Evolutionary conservation across 2,888 invertebrate species (phyloP).

Genomic region (Malthinus flaveolus): DNA sequence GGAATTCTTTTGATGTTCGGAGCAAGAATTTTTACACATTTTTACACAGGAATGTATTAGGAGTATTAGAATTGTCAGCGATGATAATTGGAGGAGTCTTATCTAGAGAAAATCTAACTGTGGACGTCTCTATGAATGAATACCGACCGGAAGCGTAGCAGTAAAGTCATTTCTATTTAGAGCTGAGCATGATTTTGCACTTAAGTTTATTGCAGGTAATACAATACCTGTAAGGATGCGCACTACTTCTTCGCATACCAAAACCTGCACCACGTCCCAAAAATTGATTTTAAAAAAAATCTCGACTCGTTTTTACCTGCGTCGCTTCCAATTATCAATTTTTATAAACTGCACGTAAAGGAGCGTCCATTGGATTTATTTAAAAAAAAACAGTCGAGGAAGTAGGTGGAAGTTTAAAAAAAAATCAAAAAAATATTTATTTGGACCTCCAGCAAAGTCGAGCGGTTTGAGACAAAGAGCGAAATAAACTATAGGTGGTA

Average conservation of each 20-base stretch:
- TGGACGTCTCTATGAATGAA: conserved; percentile 34
- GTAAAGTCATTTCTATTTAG: conserved; percentile 42
- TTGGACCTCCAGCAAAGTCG: conserved; percentile 44
- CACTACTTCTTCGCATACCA: conserved; percentile 26
- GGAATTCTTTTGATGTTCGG: conserved; percentile 24
- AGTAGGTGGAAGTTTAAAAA: conserved; percentile 6
- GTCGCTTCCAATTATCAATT: background rate
- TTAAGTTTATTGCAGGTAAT: conserved; percentile 51
- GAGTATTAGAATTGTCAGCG: conserved; percentile 30
- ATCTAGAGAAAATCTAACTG: conserved; percentile 25
- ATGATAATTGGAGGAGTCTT: conserved; percentile 27
- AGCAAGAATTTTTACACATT: conserved; percentile 32
- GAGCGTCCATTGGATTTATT: background rate
- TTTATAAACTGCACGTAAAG: too few species aligned
- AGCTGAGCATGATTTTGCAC: conserved; percentile 53
- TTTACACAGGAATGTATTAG: conserved; percentile 29
- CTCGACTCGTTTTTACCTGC: conserved; percentile 15
- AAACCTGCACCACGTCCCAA: conserved; percentile 15
- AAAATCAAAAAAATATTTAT: conserved; percentile 11
- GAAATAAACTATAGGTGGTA: conserved; percentile 44
- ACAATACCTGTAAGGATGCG: conserved; percentile 29
- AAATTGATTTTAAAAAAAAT: conserved; percentile 17
- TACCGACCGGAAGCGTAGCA: conserved; percentile 44
- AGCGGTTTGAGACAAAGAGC: conserved; percentile 46
- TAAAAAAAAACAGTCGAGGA: background rate